These are phyloP conservation scores for Danionella cerebrum DNA, from an alignment of 2,113 vertebrate genomes.

Conservation along the genomic window DNA sequence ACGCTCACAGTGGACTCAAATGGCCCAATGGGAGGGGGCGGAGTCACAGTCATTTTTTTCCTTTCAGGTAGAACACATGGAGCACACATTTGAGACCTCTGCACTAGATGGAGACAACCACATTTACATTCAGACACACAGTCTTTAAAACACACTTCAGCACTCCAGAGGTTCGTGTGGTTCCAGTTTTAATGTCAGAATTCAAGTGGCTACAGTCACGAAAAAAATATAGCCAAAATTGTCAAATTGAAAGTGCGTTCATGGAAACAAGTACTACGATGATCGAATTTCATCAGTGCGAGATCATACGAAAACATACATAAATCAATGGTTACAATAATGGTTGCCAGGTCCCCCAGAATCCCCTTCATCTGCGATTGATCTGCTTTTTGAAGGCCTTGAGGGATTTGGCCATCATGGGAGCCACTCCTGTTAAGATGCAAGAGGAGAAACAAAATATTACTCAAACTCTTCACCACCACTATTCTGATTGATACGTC, in stretches of 20 bases:
- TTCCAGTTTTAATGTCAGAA: background rate
- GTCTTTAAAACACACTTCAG: too few species aligned
- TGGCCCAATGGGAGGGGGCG: too few species aligned
- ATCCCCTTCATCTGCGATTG: constrained; percentile 50
- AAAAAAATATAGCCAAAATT: background rate
- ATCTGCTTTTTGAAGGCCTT: constrained; percentile 68
- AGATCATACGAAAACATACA: background rate
- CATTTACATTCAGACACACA: background rate
- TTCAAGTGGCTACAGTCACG: background rate
- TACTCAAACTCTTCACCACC: background rate
- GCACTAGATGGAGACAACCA: constrained; percentile 53
- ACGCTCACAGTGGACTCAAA: too few species aligned
- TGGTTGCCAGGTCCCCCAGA: background rate
- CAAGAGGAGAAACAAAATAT: background rate
- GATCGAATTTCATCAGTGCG: background rate
- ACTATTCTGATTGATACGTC: too few species aligned
- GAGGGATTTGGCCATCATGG: constrained; percentile 80
- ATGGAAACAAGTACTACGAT: background rate
- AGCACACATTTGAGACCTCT: too few species aligned
- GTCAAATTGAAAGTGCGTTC: background rate
- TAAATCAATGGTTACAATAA: background rate
- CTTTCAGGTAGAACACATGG: too few species aligned
- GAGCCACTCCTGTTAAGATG: constrained; percentile 64
- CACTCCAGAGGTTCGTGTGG: background rate
- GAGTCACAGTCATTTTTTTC: too few species aligned